These are phyloP conservation scores for Drosophila kikkawai DNA, from an alignment of 1,140 invertebrate genomes.

Conservation along the genomic window DNA sequence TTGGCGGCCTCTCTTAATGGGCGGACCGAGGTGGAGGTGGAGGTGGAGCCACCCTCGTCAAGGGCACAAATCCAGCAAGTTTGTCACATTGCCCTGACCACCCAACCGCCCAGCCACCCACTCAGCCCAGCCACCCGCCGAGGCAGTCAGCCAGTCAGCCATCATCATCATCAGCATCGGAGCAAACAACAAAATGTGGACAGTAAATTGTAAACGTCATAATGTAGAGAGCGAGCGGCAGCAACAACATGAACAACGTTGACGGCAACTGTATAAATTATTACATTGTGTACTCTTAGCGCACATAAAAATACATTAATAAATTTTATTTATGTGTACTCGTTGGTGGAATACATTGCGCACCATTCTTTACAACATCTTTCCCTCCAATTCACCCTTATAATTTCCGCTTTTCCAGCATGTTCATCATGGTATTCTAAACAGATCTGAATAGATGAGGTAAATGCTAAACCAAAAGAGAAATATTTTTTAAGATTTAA, in stretches of 20 bases:
- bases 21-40: conserved; percentile 18
- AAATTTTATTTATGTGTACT: conserved; percentile 83
- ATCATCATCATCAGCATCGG: conserved; percentile 68
- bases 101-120: conserved; percentile 28
- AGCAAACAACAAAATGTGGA: conserved; percentile 81
- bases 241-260: conserved; percentile 55
- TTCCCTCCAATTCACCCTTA: conserved; percentile 26
- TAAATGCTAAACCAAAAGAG: conserved; percentile 52
- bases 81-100: conserved; percentile 68
- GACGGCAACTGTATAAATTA: conserved; percentile 82
- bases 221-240: conserved; percentile 57
- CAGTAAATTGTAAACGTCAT: conserved; percentile 82
- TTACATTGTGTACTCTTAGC: conserved; percentile 83
- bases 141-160: conserved; percentile 42
- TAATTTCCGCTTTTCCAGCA: conserved; percentile 28
- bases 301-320: conserved; percentile 84
- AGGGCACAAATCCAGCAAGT: conserved; percentile 73
- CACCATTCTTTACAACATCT: conserved; percentile 31
- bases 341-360: conserved; percentile 50
- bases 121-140: conserved; percentile 37
- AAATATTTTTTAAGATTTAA: background rate
- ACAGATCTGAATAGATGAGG: conserved; percentile 54
- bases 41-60: conserved; percentile 68
- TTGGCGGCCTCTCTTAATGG: conserved; percentile 33
- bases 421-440: conserved; percentile 50